Evolutionary conservation across 2,888 invertebrate species (phyloP).

Genomic region (Cephus pulcher): DNA sequence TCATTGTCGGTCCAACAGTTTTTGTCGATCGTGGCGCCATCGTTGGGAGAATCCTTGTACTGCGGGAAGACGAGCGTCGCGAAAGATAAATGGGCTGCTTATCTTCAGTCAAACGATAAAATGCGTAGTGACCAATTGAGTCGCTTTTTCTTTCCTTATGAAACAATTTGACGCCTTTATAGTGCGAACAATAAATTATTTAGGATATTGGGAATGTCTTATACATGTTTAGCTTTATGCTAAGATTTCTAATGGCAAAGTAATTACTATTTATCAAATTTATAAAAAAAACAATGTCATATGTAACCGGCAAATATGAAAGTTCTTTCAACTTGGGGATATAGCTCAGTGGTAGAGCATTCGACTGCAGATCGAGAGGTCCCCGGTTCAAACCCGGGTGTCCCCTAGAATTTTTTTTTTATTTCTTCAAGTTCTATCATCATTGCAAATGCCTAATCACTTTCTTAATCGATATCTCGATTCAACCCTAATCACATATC

Average conservation of each 20-base stretch:
- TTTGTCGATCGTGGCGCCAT: neutral
- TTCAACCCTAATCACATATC: neutral
- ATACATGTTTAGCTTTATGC: neutral
- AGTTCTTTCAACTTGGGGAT: slow-evolving; percentile 66
- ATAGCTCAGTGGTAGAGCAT: slow-evolving; percentile 81
- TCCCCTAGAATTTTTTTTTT: slow-evolving; percentile 67
- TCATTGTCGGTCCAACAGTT: neutral
- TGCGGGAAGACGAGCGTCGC: neutral
- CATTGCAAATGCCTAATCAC: neutral
- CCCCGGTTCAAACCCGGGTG: slow-evolving; percentile 82
- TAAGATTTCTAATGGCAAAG: neutral
- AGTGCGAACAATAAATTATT: neutral
- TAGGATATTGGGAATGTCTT: neutral
- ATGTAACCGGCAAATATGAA: neutral
- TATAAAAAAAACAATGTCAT: neutral
- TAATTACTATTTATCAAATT: neutral
- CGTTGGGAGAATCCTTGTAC: neutral
- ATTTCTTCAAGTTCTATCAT: neutral
- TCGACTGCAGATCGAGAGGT: slow-evolving; percentile 83
- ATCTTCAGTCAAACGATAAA: neutral
- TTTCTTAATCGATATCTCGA: neutral
- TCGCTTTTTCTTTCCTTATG: neutral
- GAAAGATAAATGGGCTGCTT: neutral
- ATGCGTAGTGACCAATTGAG: neutral
- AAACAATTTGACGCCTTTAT: neutral